These are phyloP conservation scores for Apodemia mormo DNA, from an alignment of 2,888 invertebrate genomes.

Conservation along the genomic window DNA sequence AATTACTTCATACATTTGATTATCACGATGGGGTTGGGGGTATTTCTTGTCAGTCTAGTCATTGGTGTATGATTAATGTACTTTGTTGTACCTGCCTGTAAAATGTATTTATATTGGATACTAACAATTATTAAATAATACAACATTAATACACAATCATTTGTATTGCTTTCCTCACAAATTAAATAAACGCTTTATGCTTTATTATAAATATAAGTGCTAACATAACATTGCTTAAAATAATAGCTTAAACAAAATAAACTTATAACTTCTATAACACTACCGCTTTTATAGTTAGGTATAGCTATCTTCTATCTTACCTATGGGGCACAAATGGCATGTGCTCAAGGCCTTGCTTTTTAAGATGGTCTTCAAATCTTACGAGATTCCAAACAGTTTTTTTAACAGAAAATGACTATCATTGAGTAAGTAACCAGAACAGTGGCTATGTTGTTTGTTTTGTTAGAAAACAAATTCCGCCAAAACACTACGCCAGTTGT, in stretches of 20 bases:
- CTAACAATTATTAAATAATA: constrained; percentile 5
- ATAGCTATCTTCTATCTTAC: background rate
- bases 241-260: constrained; percentile 25
- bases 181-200: constrained; percentile 22
- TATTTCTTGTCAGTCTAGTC: background rate
- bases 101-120: background rate
- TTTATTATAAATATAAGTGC: background rate
- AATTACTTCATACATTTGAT: too few relatives aligned
- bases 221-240: constrained; percentile 27
- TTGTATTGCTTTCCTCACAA: constrained; percentile 27
- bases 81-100: background rate
- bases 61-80: background rate
- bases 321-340: too few relatives aligned
- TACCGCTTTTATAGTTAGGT: background rate
- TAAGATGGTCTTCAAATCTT: too few relatives aligned
- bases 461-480: too few relatives aligned
- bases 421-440: too few relatives aligned
- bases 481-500: too few relatives aligned
- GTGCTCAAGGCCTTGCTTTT: too few relatives aligned
- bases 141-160: background rate
- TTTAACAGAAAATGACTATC: too few relatives aligned
- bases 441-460: too few relatives aligned
- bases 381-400: too few relatives aligned
- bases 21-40: background rate
- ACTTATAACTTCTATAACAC: constrained; percentile 22